These are phyloP conservation scores for Phytoseiulus persimilis DNA, from an alignment of 2,888 invertebrate species.

Conservation along the genomic window DNA sequence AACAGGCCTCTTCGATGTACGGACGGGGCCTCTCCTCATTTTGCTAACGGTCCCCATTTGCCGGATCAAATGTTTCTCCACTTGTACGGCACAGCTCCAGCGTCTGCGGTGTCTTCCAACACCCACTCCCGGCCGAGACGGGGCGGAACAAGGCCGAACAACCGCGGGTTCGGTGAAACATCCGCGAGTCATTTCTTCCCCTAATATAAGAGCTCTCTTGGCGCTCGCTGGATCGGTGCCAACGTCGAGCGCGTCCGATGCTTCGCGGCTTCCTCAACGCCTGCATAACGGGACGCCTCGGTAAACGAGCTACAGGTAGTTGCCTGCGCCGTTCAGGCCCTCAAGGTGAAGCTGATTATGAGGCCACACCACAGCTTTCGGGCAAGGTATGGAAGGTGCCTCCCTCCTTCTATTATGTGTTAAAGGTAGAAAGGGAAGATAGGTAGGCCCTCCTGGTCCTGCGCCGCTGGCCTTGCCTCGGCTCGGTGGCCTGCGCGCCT, in stretches of 20 bases:
- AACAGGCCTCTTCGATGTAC: not conserved
- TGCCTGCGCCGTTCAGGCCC: not conserved
- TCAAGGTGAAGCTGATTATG: constrained; percentile 5
- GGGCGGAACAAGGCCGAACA: no score
- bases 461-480: not conserved
- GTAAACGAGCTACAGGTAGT: not conserved
- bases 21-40: not conserved
- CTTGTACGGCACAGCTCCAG: not conserved
- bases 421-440: constrained; percentile 5
- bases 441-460: constrained; percentile 5
- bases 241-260: not conserved
- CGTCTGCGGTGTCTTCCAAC: no score
- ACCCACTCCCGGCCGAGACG: no score
- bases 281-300: not conserved
- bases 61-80: not conserved
- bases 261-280: not conserved
- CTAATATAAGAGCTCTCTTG: not conserved
- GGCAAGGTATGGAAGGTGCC: not conserved
- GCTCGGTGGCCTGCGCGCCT: not conserved
- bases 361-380: not conserved
- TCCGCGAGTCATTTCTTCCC: not conserved
- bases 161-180: no score
- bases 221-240: not conserved
- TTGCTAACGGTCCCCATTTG: not conserved
- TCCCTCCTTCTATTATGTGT: not conserved